Percentiles rank a stretch among this genome's conserved stretches.
Evolutionary conservation across 1,140 invertebrate genomes (phyloP).

Genomic region (Drosophila chauvacae): DNA sequence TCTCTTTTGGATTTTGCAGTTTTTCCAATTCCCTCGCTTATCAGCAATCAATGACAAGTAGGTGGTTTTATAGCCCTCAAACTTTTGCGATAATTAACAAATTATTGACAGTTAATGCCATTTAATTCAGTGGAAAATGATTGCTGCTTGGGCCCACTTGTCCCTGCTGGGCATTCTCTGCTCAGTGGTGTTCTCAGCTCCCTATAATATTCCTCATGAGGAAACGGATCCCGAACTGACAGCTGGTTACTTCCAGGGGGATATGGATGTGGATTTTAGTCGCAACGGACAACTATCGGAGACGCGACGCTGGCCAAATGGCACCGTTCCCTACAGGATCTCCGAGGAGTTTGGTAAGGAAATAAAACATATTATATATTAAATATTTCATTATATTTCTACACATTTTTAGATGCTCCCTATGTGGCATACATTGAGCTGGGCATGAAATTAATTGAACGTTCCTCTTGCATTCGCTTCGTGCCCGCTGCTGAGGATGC

Average conservation of each 20-base stretch:
- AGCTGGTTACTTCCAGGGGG: slow-evolving; percentile 65
- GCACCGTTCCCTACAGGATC: slow-evolving; percentile 84
- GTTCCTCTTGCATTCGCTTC: slow-evolving; percentile 72
- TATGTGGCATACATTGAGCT: slow-evolving; percentile 51
- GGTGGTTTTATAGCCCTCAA: slow-evolving; percentile 1
- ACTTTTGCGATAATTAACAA: slow-evolving; percentile 16
- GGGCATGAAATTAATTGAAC: slow-evolving; percentile 78
- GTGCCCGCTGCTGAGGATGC: slow-evolving; percentile 42
- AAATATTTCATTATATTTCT: neutral
- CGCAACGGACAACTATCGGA: slow-evolving; percentile 40
- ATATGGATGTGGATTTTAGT: slow-evolving; percentile 52
- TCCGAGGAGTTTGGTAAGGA: slow-evolving; percentile 63
- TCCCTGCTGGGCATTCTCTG: slow-evolving; percentile 23
- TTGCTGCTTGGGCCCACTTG: slow-evolving; percentile 17
- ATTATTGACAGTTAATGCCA: slow-evolving; percentile 19
- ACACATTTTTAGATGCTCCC: slow-evolving; percentile 1
- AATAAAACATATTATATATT: neutral
- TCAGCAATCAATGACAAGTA: slow-evolving; percentile 36
- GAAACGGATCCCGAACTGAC: slow-evolving; percentile 60
- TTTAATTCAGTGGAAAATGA: slow-evolving; percentile 54
- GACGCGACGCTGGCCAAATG: slow-evolving; percentile 59
- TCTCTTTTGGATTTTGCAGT: neutral
- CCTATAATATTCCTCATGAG: neutral
- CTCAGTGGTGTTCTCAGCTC: slow-evolving; percentile 23
- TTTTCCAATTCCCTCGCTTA: slow-evolving; percentile 5